Percentiles rank a stretch among this genome's conserved stretches.
phyloP scores from a whole-genome alignment of 1,140 invertebrate species.

The Matsumurasca onukii region DNA sequence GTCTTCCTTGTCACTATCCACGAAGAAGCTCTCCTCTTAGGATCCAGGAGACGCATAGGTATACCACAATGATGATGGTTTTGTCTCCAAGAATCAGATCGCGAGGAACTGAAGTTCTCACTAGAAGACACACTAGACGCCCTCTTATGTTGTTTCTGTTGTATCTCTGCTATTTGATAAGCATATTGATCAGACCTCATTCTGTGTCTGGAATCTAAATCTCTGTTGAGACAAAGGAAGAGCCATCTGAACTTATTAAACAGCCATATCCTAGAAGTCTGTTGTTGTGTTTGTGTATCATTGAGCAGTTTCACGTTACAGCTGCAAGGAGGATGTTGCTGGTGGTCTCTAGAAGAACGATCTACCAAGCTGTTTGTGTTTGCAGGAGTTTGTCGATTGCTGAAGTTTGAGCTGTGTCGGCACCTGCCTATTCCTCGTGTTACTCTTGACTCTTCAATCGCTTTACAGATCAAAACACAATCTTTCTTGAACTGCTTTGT shows the following conservation, averaged over 20 bases:
- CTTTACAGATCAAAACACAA: conserved; percentile 92
- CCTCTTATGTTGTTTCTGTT: conserved; percentile 70
- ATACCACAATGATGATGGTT: conserved; percentile 70
- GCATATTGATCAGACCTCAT: conserved; percentile 66
- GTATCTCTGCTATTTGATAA: conserved; percentile 77
- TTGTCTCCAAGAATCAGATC: conserved; percentile 79
- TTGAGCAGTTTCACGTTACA: conserved; percentile 66
- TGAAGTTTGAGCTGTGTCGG: conserved; percentile 84
- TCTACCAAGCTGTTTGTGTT: conserved; percentile 85
- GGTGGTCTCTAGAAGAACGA: conserved; percentile 69
- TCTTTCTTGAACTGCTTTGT: conserved; percentile 98
- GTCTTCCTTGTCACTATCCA: conserved; percentile 88
- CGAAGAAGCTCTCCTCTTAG: conserved; percentile 74
- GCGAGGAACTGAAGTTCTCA: conserved; percentile 84
- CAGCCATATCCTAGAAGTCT: conserved; percentile 49
- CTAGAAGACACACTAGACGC: conserved; percentile 83
- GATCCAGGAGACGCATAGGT: conserved; percentile 69
- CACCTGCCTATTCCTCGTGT: conserved; percentile 84
- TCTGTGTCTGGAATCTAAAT: conserved; percentile 44
- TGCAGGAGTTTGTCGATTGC: conserved; percentile 82
- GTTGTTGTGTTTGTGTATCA: conserved; percentile 45
- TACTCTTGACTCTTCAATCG: conserved; percentile 89
- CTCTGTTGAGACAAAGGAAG: conserved; percentile 45
- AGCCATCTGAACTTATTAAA: conserved; percentile 51
- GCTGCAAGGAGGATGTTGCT: conserved; percentile 59